Evolutionary conservation across 2,888 invertebrate genomes (phyloP), one percentile per base, ranked within the genome.

Genomic region (Eupsilia transversa): DNA sequence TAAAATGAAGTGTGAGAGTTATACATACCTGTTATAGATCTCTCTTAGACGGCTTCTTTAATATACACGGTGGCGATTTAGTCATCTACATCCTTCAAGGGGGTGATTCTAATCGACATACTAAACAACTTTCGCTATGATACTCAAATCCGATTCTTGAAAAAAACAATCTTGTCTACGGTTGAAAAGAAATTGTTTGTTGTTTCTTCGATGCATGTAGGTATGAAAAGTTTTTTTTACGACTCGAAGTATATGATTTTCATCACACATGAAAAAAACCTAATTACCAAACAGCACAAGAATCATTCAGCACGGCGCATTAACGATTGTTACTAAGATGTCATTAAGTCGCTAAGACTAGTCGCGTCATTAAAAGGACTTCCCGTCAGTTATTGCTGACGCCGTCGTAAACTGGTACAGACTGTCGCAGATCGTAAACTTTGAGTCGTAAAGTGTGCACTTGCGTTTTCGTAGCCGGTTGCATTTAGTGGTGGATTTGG

Each of bases 361-460:
- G 80, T 71, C 84, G 68, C 74, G 80, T 70, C 78, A 85, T 72
- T 73, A 63, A 74, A 82, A 77, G 80, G 64, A 85, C 82, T 86
- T 86, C 87, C 86, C 84, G 77, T 72, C 71, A 14, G 78, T 86
- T 86, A 86, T 75, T 71, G 66, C 79, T 85, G 86, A 86, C 86
- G 83, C 81, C 85, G 67, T 63, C 83, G 71, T 86, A 75, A 86
- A 85, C 38, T 52, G 43, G 61, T 30, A 63, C 85, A 71, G 82
- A 80, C 86, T 83, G 87, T 84, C 83, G 77, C 86, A 84, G 78
- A 9, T 87, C 86, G 85, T 88, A 84, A 88, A 86, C 71, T 43
- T 52, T 23, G 27, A 30, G 63, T 82, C 85, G 78, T 86, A 79
- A 86, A 82, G 77, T 68, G 60, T 80, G 80, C 85, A 80, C 80